Percentiles rank a stretch among this genome's conserved stretches.
Conservation (phyloP, 2,797 vertebrate genomes). For the Arctocebus calabarensis region DNA sequence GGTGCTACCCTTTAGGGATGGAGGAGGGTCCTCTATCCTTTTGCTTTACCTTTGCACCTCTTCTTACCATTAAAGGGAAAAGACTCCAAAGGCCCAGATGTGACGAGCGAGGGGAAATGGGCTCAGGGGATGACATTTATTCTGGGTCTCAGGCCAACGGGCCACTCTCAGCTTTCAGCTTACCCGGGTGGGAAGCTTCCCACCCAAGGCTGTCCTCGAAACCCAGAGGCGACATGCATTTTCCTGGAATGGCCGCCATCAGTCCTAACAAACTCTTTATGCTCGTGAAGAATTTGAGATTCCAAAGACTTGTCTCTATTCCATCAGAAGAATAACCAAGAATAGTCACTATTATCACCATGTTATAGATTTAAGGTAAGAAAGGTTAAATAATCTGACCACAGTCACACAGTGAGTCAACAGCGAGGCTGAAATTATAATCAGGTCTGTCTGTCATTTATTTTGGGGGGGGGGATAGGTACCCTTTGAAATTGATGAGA, state of each 20-base stretch:
- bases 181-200: not conserved
- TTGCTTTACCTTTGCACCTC: not conserved
- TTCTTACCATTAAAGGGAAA: not conserved
- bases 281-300: not conserved
- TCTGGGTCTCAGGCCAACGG: not conserved
- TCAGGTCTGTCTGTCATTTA: not conserved
- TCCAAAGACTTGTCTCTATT: not conserved
- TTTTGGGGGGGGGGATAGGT: not conserved
- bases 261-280: not conserved
- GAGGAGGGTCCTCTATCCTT: not conserved
- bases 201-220: not conserved
- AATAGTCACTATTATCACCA: not conserved
- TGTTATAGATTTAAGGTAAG: not conserved
- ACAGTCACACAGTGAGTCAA: not conserved
- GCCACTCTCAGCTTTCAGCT: not conserved
- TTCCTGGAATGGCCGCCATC: not conserved
- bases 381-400: slow-evolving; percentile 1
- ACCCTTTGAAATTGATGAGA: slow-evolving; percentile 58
- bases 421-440: slow-evolving; percentile 15
- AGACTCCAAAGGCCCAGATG: not conserved
- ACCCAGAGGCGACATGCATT: not conserved
- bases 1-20: not conserved
- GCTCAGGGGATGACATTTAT: not conserved
- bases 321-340: not conserved
- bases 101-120: not conserved